Conservation (phyloP, 2,797 vertebrate species). For the Atherinosoma microstoma region DNA sequence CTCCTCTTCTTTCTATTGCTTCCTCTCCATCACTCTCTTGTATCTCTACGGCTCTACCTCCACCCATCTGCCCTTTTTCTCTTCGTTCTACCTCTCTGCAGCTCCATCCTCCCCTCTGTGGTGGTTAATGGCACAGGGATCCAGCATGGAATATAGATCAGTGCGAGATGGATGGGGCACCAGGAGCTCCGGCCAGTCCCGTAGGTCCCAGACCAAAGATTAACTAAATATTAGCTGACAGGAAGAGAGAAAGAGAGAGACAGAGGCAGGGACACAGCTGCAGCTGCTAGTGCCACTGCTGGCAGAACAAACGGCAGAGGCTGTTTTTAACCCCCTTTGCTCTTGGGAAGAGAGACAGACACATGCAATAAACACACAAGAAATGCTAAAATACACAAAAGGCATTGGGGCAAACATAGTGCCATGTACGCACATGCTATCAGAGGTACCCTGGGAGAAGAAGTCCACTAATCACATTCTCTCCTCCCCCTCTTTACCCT, state of each 20-base stretch:
- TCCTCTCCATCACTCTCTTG: slow-evolving; percentile 68
- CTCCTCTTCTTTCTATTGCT: slow-evolving; percentile 36
- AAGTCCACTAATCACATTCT: slow-evolving; percentile 81
- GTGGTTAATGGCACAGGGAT: slow-evolving; percentile 81
- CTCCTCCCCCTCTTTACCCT: slow-evolving; percentile 69
- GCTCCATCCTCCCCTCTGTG: slow-evolving; percentile 67
- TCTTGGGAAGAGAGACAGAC: slow-evolving; percentile 58
- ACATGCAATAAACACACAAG: slow-evolving; percentile 64
- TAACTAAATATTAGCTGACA: slow-evolving; percentile 87
- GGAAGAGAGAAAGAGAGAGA: slow-evolving; percentile 74
- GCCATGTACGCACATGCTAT: slow-evolving; percentile 62
- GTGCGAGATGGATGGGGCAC: slow-evolving; percentile 83
- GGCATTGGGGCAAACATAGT: slow-evolving; percentile 55
- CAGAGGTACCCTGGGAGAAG: slow-evolving; percentile 77
- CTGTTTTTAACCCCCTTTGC: slow-evolving; percentile 76
- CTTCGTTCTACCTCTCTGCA: slow-evolving; percentile 63
- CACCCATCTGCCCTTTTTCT: slow-evolving; percentile 71
- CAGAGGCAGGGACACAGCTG: slow-evolving; percentile 80
- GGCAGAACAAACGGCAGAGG: slow-evolving; percentile 76
- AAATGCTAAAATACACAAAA: slow-evolving; percentile 71
- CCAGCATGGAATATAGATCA: slow-evolving; percentile 85
- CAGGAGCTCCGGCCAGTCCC: slow-evolving; percentile 81
- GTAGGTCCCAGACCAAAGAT: slow-evolving; percentile 85
- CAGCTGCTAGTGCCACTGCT: slow-evolving; percentile 78
- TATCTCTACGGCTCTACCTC: slow-evolving; percentile 60